Evolutionary conservation across 2,888 invertebrate species (phyloP), one percentile per base, ranked within the genome.

Genomic region (Amorpha juglandis): DNA sequence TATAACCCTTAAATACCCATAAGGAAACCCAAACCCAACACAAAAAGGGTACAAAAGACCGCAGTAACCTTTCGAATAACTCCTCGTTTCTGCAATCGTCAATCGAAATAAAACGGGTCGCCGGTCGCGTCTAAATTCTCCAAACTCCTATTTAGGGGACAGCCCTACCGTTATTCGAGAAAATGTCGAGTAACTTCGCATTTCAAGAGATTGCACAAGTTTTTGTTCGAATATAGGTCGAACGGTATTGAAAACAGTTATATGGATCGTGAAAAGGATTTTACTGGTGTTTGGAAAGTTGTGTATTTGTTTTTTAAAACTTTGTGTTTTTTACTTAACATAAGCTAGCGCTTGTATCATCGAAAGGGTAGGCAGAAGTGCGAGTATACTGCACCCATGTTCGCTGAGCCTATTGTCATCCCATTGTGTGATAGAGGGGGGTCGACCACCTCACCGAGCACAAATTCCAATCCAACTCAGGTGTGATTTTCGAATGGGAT

Each of bases 31-130:
- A 1, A 58, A 42, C 16, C 14, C 3, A 55, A 55, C 16, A 11
- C 3, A 55, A 55, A 55, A 58, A 58, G 58, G 42, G 38, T 58
- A 58, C 16, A 58, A 58, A 16, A 58, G 16, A 58, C 42, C 58
- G 58, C 58, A 16, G 19, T 19, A 6, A 58, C 58, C 55, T 38
- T 42, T 1, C 42, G 12, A 58, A 58, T 58, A 58, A 58, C 19
- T 58, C 42, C 58, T 21, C 35, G 19, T 58, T 21, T 6, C 38
- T 19, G 1, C 11, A 42, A 58, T 19, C 58, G 58, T 58, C 42
- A 19, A 42, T 58, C 19, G 16, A 42, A 19, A 58, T 58, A 58
- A 58, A 58, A 6, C 38, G 58, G 0, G 19, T 42, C 14, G 42
- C 9, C 19, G 4, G 27, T 27, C 27, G 27, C 27, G 27, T n/a